Evolutionary conservation across 1,140 invertebrate genomes (phyloP), one percentile per base, ranked within the genome.

Genomic region (Euwallacea fornicatus): DNA sequence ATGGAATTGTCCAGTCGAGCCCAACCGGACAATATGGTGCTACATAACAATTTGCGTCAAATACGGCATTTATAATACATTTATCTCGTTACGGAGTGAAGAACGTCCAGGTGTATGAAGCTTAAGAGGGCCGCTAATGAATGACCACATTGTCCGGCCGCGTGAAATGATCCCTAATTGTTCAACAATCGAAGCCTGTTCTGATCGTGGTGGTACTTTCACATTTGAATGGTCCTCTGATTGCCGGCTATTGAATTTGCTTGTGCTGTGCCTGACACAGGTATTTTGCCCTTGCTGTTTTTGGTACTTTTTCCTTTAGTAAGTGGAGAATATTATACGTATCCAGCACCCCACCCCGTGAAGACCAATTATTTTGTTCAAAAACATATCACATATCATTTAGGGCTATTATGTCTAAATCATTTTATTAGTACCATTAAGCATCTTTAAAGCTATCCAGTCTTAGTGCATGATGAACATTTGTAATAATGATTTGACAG

Each of bases 101-200:
- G 42, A 53, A 66, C 42, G 64, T 56, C 64, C 64, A 66, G 64
- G 64, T 66, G 71, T 15, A 58, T 58, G 46, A 64, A 67, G 69
- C 63, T 75, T 73, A 76, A 74, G 68, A 60, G 69, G 62, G 64
- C 71, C 75, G 73, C 75, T 78, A 78, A 78, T 78, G 78, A 79
- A 79, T 77, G 75, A 76, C 69, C 65, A 56, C 68, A 78, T 79
- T 79, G 78, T 79, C 72, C 74, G 69, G 6, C 69, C 75, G 69
- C 78, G 78, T 79, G 77, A 79, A 79, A 79, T 79, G 75, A 79
- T 75, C 76, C 77, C 78, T 79, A 79, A 79, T 79, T 79, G 78
- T 75, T 70, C 71, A 75, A 79, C 77, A 79, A 79, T 78, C 74
- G 76, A 54, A 65, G 73, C 63, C 72, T 70, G 75, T 71, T 73